These are phyloP conservation scores for Syngnathus scovelli DNA, from an alignment of 2,113 vertebrate genomes.

Conservation along the genomic window DNA sequence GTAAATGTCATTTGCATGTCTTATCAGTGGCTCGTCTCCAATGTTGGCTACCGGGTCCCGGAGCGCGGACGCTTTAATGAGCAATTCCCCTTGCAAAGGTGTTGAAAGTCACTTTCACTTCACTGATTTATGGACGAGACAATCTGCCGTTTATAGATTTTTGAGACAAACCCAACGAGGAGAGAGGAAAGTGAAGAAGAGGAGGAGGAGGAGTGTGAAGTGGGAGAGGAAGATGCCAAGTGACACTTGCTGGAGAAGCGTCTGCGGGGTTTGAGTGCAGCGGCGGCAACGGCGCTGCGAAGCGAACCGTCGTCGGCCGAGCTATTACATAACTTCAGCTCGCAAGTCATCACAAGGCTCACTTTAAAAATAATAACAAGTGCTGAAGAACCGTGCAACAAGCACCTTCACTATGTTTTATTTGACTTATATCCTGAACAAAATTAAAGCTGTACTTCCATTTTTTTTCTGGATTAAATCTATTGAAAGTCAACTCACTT, in stretches of 20 bases:
- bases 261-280: conserved; percentile 21
- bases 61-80: conserved; percentile 14
- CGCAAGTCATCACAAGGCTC: neutral
- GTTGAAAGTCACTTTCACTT: conserved; percentile 34
- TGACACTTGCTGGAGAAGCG: conserved; percentile 41
- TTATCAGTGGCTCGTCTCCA: neutral
- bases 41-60: neutral
- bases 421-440: neutral
- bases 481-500: conserved; percentile 32
- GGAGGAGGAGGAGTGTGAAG: neutral
- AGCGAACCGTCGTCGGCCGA: conserved; percentile 22
- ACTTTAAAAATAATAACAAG: too few species aligned
- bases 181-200: conserved; percentile 7
- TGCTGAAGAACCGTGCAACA: neutral
- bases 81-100: conserved; percentile 17
- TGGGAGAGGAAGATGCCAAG: conserved; percentile 27
- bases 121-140: conserved; percentile 19
- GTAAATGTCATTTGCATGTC: neutral
- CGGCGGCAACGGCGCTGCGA: conserved; percentile 2
- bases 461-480: neutral
- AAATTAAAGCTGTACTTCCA: neutral
- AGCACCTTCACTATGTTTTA: neutral
- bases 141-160: conserved; percentile 9
- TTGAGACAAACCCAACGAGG: conserved; percentile 17
- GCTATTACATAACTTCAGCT: conserved; percentile 60